A percentile compares a stretch with the other conserved stretches of the same genome.
Evolutionary conservation across 2,113 vertebrate genomes (phyloP).

Genomic region (Cromileptes altivelis): DNA sequence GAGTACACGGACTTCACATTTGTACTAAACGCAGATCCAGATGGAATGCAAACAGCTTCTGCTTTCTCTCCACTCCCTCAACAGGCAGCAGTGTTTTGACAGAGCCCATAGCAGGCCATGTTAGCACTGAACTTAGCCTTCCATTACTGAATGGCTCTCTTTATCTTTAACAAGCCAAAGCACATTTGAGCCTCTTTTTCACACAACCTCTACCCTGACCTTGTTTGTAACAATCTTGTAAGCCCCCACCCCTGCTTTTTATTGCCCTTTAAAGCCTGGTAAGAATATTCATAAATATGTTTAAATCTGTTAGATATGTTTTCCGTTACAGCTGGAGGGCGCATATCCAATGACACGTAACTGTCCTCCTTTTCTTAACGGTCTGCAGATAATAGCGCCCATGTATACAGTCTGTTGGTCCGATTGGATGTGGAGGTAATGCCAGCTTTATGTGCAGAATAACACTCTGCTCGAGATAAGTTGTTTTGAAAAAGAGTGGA

Average conservation of each 20-base stretch:
- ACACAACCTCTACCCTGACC: slow-evolving; percentile 46
- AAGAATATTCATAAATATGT: slow-evolving; percentile 36
- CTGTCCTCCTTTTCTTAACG: slow-evolving; percentile 43
- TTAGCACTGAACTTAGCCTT: slow-evolving; percentile 49
- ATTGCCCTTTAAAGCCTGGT: slow-evolving; percentile 54
- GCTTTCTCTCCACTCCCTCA: slow-evolving; percentile 61
- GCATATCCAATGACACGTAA: slow-evolving; percentile 26
- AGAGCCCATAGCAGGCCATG: slow-evolving; percentile 29
- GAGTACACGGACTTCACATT: slow-evolving; percentile 45
- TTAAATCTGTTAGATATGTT: slow-evolving; percentile 22
- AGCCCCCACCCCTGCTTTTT: slow-evolving; percentile 46
- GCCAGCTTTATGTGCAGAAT: slow-evolving; percentile 40
- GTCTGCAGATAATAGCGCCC: slow-evolving; percentile 35
- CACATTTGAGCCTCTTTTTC: slow-evolving; percentile 51
- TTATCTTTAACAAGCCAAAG: slow-evolving; percentile 43
- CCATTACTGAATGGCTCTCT: slow-evolving; percentile 42
- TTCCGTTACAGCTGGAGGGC: background rate
- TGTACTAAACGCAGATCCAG: slow-evolving; percentile 35
- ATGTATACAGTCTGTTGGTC: slow-evolving; percentile 36
- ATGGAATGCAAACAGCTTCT: slow-evolving; percentile 66
- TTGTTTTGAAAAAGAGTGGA: slow-evolving; percentile 67
- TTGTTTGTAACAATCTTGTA: slow-evolving; percentile 28
- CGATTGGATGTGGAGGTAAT: slow-evolving; percentile 34
- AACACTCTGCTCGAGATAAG: slow-evolving; percentile 52
- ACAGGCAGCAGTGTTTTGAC: slow-evolving; percentile 57